phyloP scores from a whole-genome alignment of 2,888 invertebrate species.

The Morpho helenor region DNA sequence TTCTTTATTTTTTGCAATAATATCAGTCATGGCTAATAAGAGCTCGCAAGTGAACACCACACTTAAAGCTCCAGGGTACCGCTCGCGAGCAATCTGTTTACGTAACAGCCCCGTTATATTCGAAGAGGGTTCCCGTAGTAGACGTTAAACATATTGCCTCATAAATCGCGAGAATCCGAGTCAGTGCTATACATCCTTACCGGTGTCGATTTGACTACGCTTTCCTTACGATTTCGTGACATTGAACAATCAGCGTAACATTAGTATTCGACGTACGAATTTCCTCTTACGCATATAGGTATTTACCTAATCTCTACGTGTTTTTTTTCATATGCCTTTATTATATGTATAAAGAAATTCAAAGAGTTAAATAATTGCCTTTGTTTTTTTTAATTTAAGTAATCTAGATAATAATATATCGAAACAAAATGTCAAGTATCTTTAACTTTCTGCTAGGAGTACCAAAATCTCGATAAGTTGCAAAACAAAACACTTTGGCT shows the following conservation, averaged over 20 bases:
- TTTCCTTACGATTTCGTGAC: conserved; percentile 62
- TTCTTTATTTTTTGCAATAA: too few species aligned
- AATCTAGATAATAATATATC: too few species aligned
- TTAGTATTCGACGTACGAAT: conserved; percentile 9
- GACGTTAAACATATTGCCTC: conserved; percentile 79
- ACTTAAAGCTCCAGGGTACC: conserved; percentile 6
- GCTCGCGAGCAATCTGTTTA: conserved; percentile 76
- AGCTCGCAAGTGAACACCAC: conserved; percentile 3
- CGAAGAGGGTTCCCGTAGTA: conserved; percentile 73
- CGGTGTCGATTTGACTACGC: conserved; percentile 75
- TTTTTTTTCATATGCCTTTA: neutral
- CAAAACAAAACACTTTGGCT: too few species aligned
- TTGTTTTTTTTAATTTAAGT: too few species aligned
- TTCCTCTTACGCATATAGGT: conserved; percentile 1
- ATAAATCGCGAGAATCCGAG: conserved; percentile 77
- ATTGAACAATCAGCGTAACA: conserved; percentile 22
- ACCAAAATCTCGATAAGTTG: too few species aligned
- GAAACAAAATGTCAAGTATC: too few species aligned
- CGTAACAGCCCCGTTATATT: conserved; percentile 78
- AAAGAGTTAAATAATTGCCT: too few species aligned
- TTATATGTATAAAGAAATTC: too few species aligned
- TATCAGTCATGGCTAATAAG: too few species aligned
- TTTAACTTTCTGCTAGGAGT: too few species aligned
- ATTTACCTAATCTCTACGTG: neutral
- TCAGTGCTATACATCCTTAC: conserved; percentile 62